Evolutionary conservation across 2,797 vertebrate species (phyloP).

Genomic region (Pelobates cultripes): DNA sequence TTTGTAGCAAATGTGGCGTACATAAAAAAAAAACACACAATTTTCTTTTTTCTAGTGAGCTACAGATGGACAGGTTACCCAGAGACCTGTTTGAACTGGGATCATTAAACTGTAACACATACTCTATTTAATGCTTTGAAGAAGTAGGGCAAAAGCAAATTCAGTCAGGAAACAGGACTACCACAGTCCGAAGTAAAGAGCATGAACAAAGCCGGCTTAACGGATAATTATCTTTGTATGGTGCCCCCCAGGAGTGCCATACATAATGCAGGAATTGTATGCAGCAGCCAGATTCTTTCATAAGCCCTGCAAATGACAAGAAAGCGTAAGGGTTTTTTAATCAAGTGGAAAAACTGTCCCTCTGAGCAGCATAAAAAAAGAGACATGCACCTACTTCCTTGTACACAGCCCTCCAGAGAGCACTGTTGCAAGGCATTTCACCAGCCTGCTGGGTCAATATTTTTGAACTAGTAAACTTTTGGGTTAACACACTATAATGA

Average conservation of each 20-base stretch:
- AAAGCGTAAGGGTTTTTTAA: conserved; percentile 60
- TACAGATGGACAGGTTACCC: not conserved
- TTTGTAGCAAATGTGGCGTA: too few relatives aligned
- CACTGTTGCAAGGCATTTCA: too few relatives aligned
- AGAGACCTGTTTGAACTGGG: not conserved
- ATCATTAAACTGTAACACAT: not conserved
- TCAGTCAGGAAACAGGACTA: not conserved
- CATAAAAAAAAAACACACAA: too few relatives aligned
- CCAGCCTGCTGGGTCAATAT: too few relatives aligned
- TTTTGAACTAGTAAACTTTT: too few relatives aligned
- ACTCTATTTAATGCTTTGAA: not conserved
- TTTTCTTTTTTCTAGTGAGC: too few relatives aligned
- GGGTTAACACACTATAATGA: too few relatives aligned
- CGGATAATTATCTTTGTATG: conserved; percentile 56
- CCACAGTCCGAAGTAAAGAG: conserved; percentile 3
- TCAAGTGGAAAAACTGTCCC: conserved; percentile 39
- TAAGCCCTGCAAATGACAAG: conserved; percentile 51
- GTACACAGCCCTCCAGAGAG: not conserved
- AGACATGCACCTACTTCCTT: not conserved
- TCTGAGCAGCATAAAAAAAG: not conserved
- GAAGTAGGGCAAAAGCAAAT: conserved; percentile 4
- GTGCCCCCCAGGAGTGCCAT: conserved; percentile 46
- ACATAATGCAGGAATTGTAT: conserved; percentile 59
- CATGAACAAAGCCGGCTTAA: conserved; percentile 35
- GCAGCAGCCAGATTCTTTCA: conserved; percentile 46